These are phyloP conservation scores for Lipotes vexillifer DNA, from an alignment of 2,113 vertebrate genomes.

Conservation along the genomic window DNA sequence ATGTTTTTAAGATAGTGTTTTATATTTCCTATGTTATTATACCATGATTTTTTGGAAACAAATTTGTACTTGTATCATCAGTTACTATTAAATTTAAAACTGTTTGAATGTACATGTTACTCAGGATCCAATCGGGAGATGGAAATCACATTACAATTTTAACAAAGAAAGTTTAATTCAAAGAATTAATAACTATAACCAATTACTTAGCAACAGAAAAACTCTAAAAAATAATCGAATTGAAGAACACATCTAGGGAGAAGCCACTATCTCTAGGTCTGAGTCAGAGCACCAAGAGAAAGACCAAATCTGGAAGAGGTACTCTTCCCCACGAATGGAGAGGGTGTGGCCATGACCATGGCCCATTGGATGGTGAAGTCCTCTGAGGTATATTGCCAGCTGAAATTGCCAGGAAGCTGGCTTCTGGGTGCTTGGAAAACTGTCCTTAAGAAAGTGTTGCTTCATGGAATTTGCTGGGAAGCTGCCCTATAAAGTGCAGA, in stretches of 20 bases:
- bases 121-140: neutral
- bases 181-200: neutral
- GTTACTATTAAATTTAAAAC: neutral
- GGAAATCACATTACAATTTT: neutral
- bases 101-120: neutral
- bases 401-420: neutral
- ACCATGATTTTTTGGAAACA: neutral
- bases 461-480: neutral
- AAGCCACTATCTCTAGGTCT: neutral
- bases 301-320: neutral
- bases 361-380: neutral
- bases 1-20: neutral
- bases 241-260: neutral
- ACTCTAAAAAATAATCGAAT: neutral
- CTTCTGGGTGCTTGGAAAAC: neutral
- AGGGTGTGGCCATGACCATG: too few species aligned
- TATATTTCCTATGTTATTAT: neutral
- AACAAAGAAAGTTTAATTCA: neutral
- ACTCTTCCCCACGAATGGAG: fast-evolving
- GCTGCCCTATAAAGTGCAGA: neutral
- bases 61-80: neutral
- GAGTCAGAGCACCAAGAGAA: neutral
- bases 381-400: neutral
- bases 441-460: neutral
- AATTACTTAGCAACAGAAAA: neutral